Percentiles rank a stretch among this genome's conserved stretches.
Evolutionary conservation across 2,113 vertebrate species (phyloP).

Genomic region (Ailurus styani): DNA sequence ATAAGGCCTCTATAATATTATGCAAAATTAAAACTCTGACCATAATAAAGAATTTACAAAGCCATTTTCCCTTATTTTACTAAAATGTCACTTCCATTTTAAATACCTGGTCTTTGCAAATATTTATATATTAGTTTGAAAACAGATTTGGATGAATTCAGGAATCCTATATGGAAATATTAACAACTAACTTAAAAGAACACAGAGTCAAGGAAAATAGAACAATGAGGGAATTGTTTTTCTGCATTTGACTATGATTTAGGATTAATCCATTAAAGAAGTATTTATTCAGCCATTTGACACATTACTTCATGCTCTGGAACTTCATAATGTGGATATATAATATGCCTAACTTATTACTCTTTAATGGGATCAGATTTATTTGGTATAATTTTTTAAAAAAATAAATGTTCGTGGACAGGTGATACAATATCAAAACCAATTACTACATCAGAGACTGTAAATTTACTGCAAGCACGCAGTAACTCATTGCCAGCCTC

Average conservation of each 20-base stretch:
- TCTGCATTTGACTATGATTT: background rate
- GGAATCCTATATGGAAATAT: background rate
- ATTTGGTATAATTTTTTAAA: background rate
- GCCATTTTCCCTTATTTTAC: background rate
- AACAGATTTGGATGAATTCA: background rate
- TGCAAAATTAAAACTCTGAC: background rate
- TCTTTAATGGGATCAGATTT: background rate
- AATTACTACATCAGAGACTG: background rate
- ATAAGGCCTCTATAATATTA: background rate
- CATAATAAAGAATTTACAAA: background rate
- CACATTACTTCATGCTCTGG: background rate
- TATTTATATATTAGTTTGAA: constrained; percentile 13
- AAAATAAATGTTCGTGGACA: background rate
- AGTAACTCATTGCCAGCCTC: background rate
- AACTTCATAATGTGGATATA: background rate
- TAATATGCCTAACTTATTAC: background rate
- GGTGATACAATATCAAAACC: background rate
- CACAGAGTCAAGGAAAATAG: background rate
- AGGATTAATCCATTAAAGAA: background rate
- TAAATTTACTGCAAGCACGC: background rate
- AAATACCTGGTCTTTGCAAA: background rate
- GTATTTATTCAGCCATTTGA: background rate
- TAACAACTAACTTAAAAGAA: background rate
- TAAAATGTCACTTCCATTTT: background rate
- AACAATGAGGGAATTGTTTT: background rate